These are phyloP conservation scores for Pyralis farinalis DNA, from an alignment of 2,888 invertebrate species.

Conservation along the genomic window DNA sequence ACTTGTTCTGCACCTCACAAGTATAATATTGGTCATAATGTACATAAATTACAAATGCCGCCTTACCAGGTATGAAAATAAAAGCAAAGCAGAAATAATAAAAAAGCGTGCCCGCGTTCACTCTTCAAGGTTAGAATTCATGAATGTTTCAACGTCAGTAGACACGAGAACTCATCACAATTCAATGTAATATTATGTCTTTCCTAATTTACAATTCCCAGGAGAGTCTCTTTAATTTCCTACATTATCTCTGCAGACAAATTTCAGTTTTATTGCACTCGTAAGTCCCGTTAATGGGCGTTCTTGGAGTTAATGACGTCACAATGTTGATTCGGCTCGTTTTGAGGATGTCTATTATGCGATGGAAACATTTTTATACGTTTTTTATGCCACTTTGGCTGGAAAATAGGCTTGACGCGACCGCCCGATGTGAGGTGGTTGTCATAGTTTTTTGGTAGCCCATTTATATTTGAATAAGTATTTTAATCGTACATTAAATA, in stretches of 20 bases:
- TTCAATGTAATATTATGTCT: not conserved
- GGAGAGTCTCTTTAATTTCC: conserved; percentile 15
- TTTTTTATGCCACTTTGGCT: too few species aligned
- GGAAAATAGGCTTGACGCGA: too few species aligned
- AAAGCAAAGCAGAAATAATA: not conserved
- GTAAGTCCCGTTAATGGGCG: conserved; percentile 17
- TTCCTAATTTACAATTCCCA: conserved; percentile 7
- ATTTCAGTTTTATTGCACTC: conserved; percentile 18
- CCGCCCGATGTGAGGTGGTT: too few species aligned
- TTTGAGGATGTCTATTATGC: conserved; percentile 1
- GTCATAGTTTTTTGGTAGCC: too few species aligned
- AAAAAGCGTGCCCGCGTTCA: not conserved
- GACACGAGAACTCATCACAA: not conserved
- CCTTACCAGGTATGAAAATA: not conserved
- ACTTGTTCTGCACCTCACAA: too few species aligned
- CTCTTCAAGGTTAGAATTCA: not conserved
- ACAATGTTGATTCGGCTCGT: conserved; percentile 6
- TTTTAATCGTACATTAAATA: too few species aligned
- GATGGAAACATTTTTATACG: not conserved
- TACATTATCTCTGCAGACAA: conserved; percentile 14
- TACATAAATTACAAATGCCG: too few species aligned
- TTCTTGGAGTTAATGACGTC: conserved; percentile 13
- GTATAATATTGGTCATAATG: too few species aligned
- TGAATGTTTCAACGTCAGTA: not conserved
- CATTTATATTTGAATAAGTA: too few species aligned